Evolutionary conservation across 2,113 vertebrate genomes (phyloP).

Genomic region (Podocnemis expansa): DNA sequence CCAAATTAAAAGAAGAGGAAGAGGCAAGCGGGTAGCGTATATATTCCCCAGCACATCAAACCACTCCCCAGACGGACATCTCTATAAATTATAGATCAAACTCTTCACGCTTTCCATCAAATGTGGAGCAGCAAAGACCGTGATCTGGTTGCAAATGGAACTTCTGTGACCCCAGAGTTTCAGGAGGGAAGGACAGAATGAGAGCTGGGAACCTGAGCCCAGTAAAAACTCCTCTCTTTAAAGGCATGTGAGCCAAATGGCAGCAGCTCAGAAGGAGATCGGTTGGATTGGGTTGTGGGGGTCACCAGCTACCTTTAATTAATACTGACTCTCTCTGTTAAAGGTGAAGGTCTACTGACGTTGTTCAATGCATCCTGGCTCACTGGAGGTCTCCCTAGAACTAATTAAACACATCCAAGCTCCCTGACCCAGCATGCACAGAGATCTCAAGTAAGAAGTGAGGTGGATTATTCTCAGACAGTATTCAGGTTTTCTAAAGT

Average conservation of each 20-base stretch:
- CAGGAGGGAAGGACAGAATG: background rate
- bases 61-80: background rate
- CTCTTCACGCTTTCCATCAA: background rate
- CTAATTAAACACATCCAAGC: constrained; percentile 10
- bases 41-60: background rate
- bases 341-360: background rate
- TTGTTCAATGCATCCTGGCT: background rate
- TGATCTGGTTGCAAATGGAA: background rate
- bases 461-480: background rate
- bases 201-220: rapidly evolving
- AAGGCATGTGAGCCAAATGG: background rate
- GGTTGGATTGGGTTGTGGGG: background rate
- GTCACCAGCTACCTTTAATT: background rate
- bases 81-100: constrained; percentile 58
- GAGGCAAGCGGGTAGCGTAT: background rate
- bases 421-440: background rate
- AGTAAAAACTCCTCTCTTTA: background rate
- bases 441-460: background rate
- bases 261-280: background rate
- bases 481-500: background rate
- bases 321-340: background rate
- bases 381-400: background rate
- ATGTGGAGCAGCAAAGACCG: background rate
- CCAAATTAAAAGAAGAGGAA: background rate
- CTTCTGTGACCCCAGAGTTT: background rate